Base-by-base conservation (phyloP, 1,140 invertebrate species). In the Laupala kohalensis region DNA sequence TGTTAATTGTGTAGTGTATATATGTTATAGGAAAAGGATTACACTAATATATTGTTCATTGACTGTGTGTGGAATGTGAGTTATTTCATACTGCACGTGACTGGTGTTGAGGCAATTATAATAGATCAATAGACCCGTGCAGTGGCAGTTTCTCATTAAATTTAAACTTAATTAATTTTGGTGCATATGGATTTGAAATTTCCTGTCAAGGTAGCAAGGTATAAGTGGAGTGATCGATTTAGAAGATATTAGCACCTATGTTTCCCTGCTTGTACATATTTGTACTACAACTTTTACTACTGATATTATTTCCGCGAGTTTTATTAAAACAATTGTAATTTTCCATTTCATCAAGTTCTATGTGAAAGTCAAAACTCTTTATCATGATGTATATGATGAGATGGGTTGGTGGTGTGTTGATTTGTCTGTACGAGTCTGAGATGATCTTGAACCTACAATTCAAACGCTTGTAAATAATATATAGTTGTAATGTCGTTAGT, bases 381-480 rank as follows among this genome's bases (percentile, higher is more conserved):
- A 69, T 4, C 27, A 5, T n/a, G 71, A 37, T 6, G 65, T 24
- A 68, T 25, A 30, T 67, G 25, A 63, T 26, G 24, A 15, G 27
- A 29, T 67, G 25, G 37, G 63, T 68, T 67, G 37, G 23, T 15
- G 27, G 25, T 64, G 53, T 72, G 25, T 70, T 68, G 70, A 71
- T 73, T 72, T 73, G 75, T 73, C 73, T 73, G 73, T 74, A 77
- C 75, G 65, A 70, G 71, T 74, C 75, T 76, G 75, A 71, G 73
- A 65, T 71, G 74, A 75, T 73, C 71, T 74, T 74, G 72, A 72
- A 73, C 73, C 25, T 76, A 77, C 74, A 76, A 72, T 74, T 77
- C 74, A 75, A 71, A 75, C 76, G 74, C 71, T 72, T 72, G 75
- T 76, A 76, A 76, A n/a, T n/a, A 77, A 76, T 78, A 76, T 77